Percentiles rank a stretch among this genome's conserved stretches.
Conservation (phyloP, 2,888 invertebrate genomes). For the Lasioglossum marginatum region DNA sequence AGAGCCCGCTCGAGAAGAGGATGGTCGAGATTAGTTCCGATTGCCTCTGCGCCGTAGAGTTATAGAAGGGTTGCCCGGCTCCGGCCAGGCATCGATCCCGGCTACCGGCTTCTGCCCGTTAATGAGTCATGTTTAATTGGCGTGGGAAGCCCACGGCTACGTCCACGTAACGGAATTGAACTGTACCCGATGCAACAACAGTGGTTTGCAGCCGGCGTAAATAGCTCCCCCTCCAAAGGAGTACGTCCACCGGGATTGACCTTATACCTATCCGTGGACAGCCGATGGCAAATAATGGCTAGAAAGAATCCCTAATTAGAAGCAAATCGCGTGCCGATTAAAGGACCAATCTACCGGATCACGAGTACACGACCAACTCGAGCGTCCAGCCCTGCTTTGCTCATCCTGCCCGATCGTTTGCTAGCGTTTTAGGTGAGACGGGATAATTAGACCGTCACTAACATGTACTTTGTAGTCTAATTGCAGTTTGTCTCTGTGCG, state of each 20-base stretch:
- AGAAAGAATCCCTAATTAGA: conserved; percentile 36
- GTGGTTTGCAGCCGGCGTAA: conserved; percentile 63
- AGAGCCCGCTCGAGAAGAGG: conserved; percentile 60
- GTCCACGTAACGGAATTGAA: conserved; percentile 82
- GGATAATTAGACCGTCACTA: not conserved
- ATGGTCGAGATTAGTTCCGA: conserved; percentile 82
- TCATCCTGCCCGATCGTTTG: not conserved
- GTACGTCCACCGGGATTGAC: conserved; percentile 22
- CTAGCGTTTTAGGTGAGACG: not conserved
- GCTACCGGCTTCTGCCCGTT: conserved; percentile 82
- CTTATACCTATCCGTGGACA: conserved; percentile 26
- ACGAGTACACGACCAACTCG: not conserved
- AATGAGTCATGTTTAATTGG: conserved; percentile 85
- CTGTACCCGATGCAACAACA: conserved; percentile 73
- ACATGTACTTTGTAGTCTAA: not conserved
- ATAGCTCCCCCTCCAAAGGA: conserved; percentile 33
- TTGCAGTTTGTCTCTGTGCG: too few species aligned
- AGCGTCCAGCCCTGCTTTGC: not conserved
- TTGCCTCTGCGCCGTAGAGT: conserved; percentile 77
- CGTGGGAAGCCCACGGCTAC: conserved; percentile 83
- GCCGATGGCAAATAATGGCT: conserved; percentile 31
- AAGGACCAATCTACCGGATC: not conserved
- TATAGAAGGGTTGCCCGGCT: conserved; percentile 74
- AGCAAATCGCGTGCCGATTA: conserved; percentile 30
- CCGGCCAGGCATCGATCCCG: conserved; percentile 80